Percentiles rank a stretch among this genome's conserved stretches.
phyloP scores from a whole-genome alignment of 2,888 invertebrate genomes.

The Lamproptera curius region DNA sequence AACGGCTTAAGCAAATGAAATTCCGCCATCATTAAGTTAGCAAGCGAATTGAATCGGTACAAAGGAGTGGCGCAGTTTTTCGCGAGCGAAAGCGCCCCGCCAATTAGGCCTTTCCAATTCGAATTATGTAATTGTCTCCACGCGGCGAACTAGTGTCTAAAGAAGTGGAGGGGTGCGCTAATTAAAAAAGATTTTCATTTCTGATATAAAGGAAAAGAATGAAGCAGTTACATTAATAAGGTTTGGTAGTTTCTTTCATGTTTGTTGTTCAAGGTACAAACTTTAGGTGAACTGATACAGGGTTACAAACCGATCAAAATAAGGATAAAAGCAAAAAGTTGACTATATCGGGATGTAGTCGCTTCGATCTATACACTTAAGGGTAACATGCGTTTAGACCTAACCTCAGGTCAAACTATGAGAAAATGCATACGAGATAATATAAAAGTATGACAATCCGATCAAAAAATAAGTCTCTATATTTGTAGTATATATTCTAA shows the following conservation, averaged over 20 bases:
- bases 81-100: conserved; percentile 14
- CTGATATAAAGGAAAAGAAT: too few species aligned
- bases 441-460: too few species aligned
- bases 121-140: conserved; percentile 19
- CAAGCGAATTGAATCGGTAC: conserved; percentile 6
- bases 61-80: conserved; percentile 16
- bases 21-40: conserved; percentile 12
- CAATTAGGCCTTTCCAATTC: conserved; percentile 19
- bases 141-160: conserved; percentile 6
- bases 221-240: background rate
- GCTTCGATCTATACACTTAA: too few species aligned
- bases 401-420: too few species aligned
- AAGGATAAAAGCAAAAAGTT: too few species aligned
- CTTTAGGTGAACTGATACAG: background rate
- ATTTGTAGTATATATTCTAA: too few species aligned
- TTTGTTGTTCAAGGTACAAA: background rate
- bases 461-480: too few species aligned
- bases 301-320: background rate
- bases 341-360: too few species aligned
- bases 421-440: too few species aligned
- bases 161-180: conserved; percentile 11
- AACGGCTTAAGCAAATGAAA: conserved; percentile 10
- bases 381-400: too few species aligned
- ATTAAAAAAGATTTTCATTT: too few species aligned
- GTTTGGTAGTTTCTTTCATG: background rate